phyloP scores from a whole-genome alignment of 2,888 invertebrate genomes.

The Catocala nupta region DNA sequence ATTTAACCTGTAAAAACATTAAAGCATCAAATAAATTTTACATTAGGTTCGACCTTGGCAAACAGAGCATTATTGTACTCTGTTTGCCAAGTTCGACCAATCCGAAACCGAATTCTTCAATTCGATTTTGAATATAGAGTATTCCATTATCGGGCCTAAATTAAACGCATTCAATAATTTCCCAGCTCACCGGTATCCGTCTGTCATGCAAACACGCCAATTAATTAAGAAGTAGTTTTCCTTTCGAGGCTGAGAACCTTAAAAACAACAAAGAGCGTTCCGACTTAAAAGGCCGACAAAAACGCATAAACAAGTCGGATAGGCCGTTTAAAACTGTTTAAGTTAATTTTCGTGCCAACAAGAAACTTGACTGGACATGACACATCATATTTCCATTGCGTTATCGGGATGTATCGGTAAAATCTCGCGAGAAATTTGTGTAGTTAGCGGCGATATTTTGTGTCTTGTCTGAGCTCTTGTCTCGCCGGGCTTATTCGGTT shows the following conservation, averaged over 20 bases:
- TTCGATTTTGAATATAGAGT: too few species aligned
- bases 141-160: too few species aligned
- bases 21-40: too few species aligned
- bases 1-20: too few species aligned
- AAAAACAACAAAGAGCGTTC: constrained; percentile 21
- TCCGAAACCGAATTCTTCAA: too few species aligned
- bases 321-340: constrained; percentile 54
- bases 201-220: background rate
- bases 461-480: too few species aligned
- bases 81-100: too few species aligned
- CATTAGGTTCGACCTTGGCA: too few species aligned
- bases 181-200: background rate
- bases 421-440: constrained; percentile 65
- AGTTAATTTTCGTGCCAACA: constrained; percentile 50
- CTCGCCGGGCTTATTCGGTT: too few species aligned
- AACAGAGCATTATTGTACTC: too few species aligned
- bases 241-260: background rate
- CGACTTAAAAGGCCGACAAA: constrained; percentile 34
- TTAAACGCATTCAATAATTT: background rate
- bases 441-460: constrained; percentile 75
- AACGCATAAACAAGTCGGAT: constrained; percentile 49
- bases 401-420: constrained; percentile 53
- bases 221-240: constrained; percentile 6
- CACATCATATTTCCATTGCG: constrained; percentile 59
- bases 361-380: constrained; percentile 42